Percentiles rank a stretch among this genome's conserved stretches.
Evolutionary conservation across 2,888 invertebrate genomes (phyloP).

Genomic region (Hetaerina titia): DNA sequence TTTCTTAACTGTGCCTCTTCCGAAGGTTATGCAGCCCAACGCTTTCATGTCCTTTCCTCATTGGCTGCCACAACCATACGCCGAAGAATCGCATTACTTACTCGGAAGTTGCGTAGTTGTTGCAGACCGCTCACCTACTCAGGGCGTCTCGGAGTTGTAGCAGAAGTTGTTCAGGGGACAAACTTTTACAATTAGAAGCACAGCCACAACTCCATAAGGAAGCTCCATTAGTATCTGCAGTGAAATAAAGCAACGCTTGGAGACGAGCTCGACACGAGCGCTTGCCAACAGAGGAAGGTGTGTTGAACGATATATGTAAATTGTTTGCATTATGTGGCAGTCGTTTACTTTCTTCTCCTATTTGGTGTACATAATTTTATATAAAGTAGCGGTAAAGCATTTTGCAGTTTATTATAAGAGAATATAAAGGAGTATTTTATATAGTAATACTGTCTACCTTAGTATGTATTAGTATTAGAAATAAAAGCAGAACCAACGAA

Average conservation of each 20-base stretch:
- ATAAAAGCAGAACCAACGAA: too few species aligned
- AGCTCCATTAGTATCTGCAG: not conserved
- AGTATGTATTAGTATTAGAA: too few species aligned
- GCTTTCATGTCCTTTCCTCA: not conserved
- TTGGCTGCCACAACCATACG: not conserved
- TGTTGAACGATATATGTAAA: too few species aligned
- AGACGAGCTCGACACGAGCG: not conserved
- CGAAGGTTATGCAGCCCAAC: not conserved
- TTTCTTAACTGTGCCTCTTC: not conserved
- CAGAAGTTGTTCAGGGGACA: not conserved
- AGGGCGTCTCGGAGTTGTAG: not conserved
- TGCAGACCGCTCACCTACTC: constrained; percentile 1
- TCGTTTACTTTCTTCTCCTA: not conserved
- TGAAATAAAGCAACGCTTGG: not conserved
- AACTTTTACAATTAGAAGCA: constrained; percentile 29
- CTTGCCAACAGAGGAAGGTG: too few species aligned
- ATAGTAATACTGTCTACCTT: too few species aligned
- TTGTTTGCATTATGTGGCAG: not conserved
- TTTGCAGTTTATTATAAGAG: too few species aligned
- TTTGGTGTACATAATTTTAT: not conserved
- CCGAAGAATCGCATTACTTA: not conserved
- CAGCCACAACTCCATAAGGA: not conserved
- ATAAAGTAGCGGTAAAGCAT: too few species aligned
- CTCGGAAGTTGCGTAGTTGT: not conserved
- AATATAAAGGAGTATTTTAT: too few species aligned